Evolutionary conservation across 2,113 vertebrate species (phyloP), one percentile per base, ranked within the genome.

Genomic region (Pseudolaguvia tuberculata): DNA sequence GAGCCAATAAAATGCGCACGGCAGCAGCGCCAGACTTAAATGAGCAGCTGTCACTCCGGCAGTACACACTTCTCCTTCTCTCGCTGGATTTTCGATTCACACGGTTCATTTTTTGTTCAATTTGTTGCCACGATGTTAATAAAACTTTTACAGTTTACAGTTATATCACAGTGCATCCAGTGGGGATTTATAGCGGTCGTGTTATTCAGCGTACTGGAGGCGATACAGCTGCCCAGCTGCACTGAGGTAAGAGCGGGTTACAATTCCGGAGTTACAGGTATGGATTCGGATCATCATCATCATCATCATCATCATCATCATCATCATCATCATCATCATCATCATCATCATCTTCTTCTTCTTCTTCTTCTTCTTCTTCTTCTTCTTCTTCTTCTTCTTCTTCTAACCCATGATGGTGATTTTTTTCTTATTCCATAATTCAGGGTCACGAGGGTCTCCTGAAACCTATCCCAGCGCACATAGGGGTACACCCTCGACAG

Each of bases 221-320:
- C 87, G 4, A 66, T 53, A 27, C 89, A 92, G 39, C 51, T 92
- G 70, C 91, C 90, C 57, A 86, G 89, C 80, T 92, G 91, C 75
- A 90, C 88, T 85, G 88, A 89, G 90, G 91, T 92, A 87, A 88
- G 90, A 72, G 1, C 13, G 12, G 39, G 17, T 29, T 18, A 27
- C 61, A 31, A 31, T 4, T 35, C 15, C 4, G 5, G 4, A 42
- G 39, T 42, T 42, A 6, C 39, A 42, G 4, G 39, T 9, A 42
- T 42, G 39, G 39, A 42, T 42, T 42, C 39, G 39, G n/a, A n/a
- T n/a, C n/a, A n/a, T n/a, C n/a, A n/a, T n/a, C n/a, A n/a, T n/a
- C n/a, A n/a, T n/a, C n/a, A n/a, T n/a, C n/a, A n/a, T n/a, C n/a
- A n/a, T n/a, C n/a, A n/a, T n/a, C n/a, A n/a, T n/a, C n/a, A n/a